These are phyloP conservation scores for Microcebus tavaratra DNA, from an alignment of 2,113 vertebrate genomes.

Conservation along the genomic window DNA sequence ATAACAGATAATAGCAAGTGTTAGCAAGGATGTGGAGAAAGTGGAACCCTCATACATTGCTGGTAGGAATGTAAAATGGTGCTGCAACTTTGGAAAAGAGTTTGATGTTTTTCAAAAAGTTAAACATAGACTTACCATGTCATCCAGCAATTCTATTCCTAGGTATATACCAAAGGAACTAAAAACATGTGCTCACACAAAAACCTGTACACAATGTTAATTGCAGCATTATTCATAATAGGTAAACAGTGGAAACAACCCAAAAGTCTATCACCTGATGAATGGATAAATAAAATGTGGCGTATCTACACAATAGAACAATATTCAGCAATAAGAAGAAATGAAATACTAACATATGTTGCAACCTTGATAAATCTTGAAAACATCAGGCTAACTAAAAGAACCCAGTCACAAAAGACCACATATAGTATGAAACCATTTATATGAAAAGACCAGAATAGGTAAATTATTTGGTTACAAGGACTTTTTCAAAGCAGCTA, in stretches of 20 bases:
- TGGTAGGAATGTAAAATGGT: neutral
- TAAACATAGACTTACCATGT: neutral
- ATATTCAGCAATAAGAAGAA: neutral
- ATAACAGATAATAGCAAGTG: neutral
- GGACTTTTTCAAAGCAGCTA: neutral
- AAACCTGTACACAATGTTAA: neutral
- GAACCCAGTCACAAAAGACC: neutral
- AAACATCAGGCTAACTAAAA: neutral
- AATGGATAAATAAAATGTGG: neutral
- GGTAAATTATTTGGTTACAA: neutral
- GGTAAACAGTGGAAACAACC: neutral
- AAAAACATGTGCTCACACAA: neutral
- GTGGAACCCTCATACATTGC: neutral
- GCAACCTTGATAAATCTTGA: neutral
- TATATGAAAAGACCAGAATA: neutral
- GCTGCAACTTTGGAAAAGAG: neutral
- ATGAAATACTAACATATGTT: neutral
- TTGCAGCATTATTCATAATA: neutral
- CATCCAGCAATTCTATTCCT: neutral
- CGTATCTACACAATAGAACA: neutral
- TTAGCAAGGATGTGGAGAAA: neutral
- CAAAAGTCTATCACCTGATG: neutral
- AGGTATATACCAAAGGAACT: neutral
- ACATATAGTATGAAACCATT: neutral
- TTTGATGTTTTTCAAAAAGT: neutral